Percentiles rank a stretch among this genome's conserved stretches.
phyloP scores from a whole-genome alignment of 1,140 invertebrate genomes.

The Atopsyche davidsoni region DNA sequence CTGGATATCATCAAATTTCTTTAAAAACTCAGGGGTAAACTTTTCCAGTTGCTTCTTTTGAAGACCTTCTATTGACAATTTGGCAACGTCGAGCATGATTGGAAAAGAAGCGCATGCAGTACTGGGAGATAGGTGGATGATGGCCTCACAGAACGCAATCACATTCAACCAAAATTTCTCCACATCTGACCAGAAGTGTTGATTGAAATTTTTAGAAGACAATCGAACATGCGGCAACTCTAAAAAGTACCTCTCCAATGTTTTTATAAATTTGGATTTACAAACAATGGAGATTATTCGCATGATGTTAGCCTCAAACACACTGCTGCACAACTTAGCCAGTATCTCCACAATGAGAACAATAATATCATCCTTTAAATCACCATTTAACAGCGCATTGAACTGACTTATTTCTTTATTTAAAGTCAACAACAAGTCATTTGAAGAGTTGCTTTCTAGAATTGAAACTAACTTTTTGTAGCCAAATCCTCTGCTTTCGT shows the following conservation, averaged over 20 bases:
- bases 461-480: too few species aligned
- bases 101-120: conserved; percentile 37
- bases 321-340: too few species aligned
- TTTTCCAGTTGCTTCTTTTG: conserved; percentile 34
- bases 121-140: conserved; percentile 38
- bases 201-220: conserved; percentile 33
- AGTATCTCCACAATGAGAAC: too few species aligned
- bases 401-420: too few species aligned
- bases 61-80: conserved; percentile 36
- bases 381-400: too few species aligned
- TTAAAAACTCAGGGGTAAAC: conserved; percentile 34
- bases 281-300: too few species aligned
- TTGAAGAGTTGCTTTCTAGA: too few species aligned
- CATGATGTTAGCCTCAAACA: too few species aligned
- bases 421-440: too few species aligned
- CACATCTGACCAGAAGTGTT: conserved; percentile 40
- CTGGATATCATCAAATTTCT: conserved; percentile 34
- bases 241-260: conserved; percentile 36
- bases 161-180: conserved; percentile 42
- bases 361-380: too few species aligned
- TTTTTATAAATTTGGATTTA: conserved; percentile 37
- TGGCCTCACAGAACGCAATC: conserved; percentile 34
- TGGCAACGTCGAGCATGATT: conserved; percentile 39
- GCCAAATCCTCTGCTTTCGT: too few species aligned
- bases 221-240: conserved; percentile 36